phyloP scores from a whole-genome alignment of 2,113 vertebrate species.

The Dermatemys mawii region DNA sequence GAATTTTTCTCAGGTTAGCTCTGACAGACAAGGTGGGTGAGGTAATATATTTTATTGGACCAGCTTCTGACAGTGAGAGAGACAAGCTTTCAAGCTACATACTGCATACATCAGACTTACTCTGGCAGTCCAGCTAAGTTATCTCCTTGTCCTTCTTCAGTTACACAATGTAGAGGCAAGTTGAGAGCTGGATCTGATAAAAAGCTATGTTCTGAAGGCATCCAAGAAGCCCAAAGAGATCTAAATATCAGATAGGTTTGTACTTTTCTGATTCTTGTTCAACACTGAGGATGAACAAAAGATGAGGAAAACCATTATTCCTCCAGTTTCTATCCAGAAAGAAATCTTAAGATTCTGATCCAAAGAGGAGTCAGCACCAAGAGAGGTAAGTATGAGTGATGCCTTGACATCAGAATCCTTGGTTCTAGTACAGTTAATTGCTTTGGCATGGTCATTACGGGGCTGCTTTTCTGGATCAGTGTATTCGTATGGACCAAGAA shows the following conservation, averaged over 20 bases:
- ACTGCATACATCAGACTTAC: neutral
- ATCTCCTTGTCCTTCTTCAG: slow-evolving; percentile 1
- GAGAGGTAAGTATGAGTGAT: slow-evolving; percentile 53
- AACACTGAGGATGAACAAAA: slow-evolving; percentile 64
- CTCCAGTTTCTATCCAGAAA: slow-evolving; percentile 34
- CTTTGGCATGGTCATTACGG: slow-evolving; percentile 25
- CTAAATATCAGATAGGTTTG: slow-evolving; percentile 50
- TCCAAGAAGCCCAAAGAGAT: slow-evolving; percentile 67
- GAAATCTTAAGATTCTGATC: slow-evolving; percentile 69
- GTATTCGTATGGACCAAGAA: slow-evolving; percentile 21
- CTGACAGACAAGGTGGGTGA: neutral
- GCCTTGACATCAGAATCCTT: slow-evolving; percentile 20
- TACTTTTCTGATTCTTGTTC: slow-evolving; percentile 70
- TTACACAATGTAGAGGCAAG: slow-evolving; percentile 9
- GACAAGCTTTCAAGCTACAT: neutral
- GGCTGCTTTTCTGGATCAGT: slow-evolving; percentile 70
- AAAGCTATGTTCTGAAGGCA: slow-evolving; percentile 67
- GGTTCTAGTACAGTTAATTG: slow-evolving; percentile 15
- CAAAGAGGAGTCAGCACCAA: slow-evolving; percentile 64
- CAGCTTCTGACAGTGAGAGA: neutral
- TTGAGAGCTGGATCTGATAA: slow-evolving; percentile 59
- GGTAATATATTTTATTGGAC: neutral
- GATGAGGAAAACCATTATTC: slow-evolving; percentile 33
- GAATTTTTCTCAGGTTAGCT: slow-evolving; percentile 1
- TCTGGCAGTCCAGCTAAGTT: neutral